These are phyloP conservation scores for Lamellibrachia satsuma DNA, from an alignment of 2,888 invertebrate genomes.

Conservation along the genomic window DNA sequence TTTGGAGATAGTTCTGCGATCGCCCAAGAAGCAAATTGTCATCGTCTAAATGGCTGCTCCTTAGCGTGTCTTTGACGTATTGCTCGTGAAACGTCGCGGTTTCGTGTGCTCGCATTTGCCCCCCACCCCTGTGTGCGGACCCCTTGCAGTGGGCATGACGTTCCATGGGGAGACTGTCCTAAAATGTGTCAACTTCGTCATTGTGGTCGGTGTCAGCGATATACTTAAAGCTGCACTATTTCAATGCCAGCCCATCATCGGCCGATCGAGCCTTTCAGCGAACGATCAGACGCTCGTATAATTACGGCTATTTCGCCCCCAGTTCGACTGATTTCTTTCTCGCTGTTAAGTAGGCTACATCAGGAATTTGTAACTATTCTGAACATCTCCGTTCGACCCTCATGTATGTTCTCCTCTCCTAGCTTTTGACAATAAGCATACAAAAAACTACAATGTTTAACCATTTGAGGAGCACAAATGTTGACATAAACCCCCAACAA, in stretches of 20 bases:
- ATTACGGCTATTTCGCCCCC: neutral
- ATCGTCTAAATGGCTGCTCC: neutral
- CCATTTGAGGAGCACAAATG: too few species aligned
- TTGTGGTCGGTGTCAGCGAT: neutral
- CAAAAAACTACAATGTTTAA: too few species aligned
- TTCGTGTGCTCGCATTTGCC: conserved; percentile 2
- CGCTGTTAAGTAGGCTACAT: neutral
- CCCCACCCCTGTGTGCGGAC: neutral
- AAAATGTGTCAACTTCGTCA: neutral
- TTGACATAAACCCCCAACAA: too few species aligned
- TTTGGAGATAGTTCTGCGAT: neutral
- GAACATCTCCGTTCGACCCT: neutral
- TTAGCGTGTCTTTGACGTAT: conserved; percentile 4
- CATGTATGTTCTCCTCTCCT: neutral
- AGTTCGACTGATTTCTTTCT: neutral
- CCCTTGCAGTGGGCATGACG: neutral
- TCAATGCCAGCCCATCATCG: neutral
- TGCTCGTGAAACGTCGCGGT: conserved; percentile 3
- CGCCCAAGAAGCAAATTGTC: neutral
- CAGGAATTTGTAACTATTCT: neutral
- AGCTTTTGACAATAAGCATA: neutral
- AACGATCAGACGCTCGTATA: neutral
- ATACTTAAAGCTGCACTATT: neutral
- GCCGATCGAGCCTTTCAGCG: neutral
- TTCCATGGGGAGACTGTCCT: conserved; percentile 10